Conservation (phyloP, 2,797 vertebrate genomes). For the Denticeps clupeoides region DNA sequence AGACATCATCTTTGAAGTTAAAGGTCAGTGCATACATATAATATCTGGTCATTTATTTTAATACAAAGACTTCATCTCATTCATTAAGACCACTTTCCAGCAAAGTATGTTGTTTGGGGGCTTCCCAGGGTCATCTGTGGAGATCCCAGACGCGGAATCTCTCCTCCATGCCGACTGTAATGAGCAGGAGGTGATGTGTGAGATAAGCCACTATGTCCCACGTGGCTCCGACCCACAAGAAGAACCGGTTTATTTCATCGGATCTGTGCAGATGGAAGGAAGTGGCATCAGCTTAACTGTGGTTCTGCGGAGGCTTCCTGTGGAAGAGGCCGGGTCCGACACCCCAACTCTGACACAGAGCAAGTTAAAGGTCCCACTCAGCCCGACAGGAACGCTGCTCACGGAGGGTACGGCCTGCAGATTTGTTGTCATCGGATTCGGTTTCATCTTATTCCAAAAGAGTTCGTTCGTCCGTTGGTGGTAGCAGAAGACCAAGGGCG, state of each 20-base stretch:
- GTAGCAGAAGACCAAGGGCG: too few species aligned
- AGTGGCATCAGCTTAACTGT: slow-evolving; percentile 53
- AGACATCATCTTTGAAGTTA: slow-evolving; percentile 51
- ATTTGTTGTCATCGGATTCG: too few species aligned
- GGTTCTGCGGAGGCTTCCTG: slow-evolving; percentile 49
- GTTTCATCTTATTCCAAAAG: too few species aligned
- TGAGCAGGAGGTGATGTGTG: slow-evolving; percentile 62
- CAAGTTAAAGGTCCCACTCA: slow-evolving; percentile 57
- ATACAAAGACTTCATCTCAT: too few species aligned
- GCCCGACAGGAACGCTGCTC: slow-evolving; percentile 47
- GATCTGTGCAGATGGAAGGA: slow-evolving; percentile 51
- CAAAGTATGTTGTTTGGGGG: too few species aligned
- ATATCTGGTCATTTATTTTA: too few species aligned
- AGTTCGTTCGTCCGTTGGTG: too few species aligned
- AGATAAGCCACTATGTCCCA: slow-evolving; percentile 55
- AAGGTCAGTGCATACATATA: slow-evolving; percentile 37
- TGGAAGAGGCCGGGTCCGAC: slow-evolving; percentile 20
- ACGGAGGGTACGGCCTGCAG: slow-evolving; percentile 50
- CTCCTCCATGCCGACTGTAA: slow-evolving; percentile 70
- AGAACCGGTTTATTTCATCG: slow-evolving; percentile 50
- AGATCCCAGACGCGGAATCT: slow-evolving; percentile 53
- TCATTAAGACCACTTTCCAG: too few species aligned
- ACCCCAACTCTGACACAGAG: slow-evolving; percentile 37
- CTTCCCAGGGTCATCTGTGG: slow-evolving; percentile 54
- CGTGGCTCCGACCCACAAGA: slow-evolving; percentile 28